These are phyloP conservation scores for Talpa occidentalis DNA, from an alignment of 2,113 vertebrate species.

Conservation along the genomic window DNA sequence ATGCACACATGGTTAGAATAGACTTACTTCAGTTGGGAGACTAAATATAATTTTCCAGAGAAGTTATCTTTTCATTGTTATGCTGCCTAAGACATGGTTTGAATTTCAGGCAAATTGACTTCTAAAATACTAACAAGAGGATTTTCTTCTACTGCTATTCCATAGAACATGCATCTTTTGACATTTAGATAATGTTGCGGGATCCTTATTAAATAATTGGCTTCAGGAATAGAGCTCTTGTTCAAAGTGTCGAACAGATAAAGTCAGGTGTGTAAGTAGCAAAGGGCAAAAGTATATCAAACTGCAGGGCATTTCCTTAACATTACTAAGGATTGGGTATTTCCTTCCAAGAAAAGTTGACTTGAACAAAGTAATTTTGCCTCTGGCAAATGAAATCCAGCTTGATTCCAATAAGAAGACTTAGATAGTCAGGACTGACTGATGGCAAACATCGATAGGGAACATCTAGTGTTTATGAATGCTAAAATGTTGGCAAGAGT, in stretches of 20 bases:
- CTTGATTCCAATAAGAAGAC: neutral
- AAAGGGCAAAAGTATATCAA: slow-evolving; percentile 27
- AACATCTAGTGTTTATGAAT: neutral
- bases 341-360: neutral
- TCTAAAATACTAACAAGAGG: neutral
- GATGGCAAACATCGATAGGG: neutral
- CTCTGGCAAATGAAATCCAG: neutral
- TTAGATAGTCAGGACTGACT: neutral
- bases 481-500: neutral
- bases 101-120: neutral
- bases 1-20: neutral
- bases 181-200: slow-evolving; percentile 55
- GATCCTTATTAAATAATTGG: slow-evolving; percentile 59
- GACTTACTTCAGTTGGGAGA: neutral
- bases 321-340: slow-evolving; percentile 35
- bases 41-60: neutral
- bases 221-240: neutral
- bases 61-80: slow-evolving; percentile 14
- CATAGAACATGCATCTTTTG: slow-evolving; percentile 44
- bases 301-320: neutral
- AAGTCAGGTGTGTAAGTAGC: slow-evolving; percentile 31
- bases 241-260: slow-evolving; percentile 50
- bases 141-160: neutral
- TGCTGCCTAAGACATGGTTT: neutral
- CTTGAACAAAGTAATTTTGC: neutral